These are phyloP conservation scores for Hoplodrina blanda DNA, from an alignment of 2,888 invertebrate genomes.

Conservation along the genomic window DNA sequence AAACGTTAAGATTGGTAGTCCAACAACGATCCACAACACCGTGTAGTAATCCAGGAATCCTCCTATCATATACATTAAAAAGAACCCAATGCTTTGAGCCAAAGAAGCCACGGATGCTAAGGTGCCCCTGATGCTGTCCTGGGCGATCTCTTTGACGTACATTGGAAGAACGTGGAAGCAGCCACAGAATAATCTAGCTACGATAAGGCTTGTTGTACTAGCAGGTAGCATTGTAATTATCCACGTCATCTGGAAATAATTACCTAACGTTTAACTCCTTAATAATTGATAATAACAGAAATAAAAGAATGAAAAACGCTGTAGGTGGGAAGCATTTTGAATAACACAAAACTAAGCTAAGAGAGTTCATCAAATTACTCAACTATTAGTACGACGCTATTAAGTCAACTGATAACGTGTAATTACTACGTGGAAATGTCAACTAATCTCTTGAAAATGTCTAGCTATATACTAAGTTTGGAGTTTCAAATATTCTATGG, in stretches of 20 bases:
- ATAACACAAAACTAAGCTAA: too few relatives aligned
- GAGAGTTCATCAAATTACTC: too few relatives aligned
- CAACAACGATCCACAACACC: constrained; percentile 69
- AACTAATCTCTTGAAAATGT: too few relatives aligned
- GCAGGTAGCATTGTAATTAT: constrained; percentile 66
- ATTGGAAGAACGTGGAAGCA: constrained; percentile 75
- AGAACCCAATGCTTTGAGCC: constrained; percentile 72
- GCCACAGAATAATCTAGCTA: constrained; percentile 71
- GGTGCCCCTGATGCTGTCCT: constrained; percentile 74
- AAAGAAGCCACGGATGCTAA: constrained; percentile 70
- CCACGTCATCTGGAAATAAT: constrained; percentile 67
- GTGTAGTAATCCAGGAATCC: constrained; percentile 74
- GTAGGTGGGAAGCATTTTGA: too few relatives aligned
- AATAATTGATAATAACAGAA: not conserved
- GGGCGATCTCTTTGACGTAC: constrained; percentile 78
- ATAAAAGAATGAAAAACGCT: not conserved
- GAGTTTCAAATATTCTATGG: too few relatives aligned
- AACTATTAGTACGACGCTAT: too few relatives aligned
- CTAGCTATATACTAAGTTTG: too few relatives aligned
- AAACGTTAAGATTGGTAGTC: constrained; percentile 67
- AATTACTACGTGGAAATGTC: too few relatives aligned
- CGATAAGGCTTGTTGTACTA: constrained; percentile 65
- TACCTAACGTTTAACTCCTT: not conserved
- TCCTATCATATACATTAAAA: constrained; percentile 75
- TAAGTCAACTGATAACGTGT: too few relatives aligned